Evolutionary conservation across 53 echinoderm and acorn worm species (phyloP), one percentile per base, ranked within the genome.

Genomic region (Stichopus horrens): DNA sequence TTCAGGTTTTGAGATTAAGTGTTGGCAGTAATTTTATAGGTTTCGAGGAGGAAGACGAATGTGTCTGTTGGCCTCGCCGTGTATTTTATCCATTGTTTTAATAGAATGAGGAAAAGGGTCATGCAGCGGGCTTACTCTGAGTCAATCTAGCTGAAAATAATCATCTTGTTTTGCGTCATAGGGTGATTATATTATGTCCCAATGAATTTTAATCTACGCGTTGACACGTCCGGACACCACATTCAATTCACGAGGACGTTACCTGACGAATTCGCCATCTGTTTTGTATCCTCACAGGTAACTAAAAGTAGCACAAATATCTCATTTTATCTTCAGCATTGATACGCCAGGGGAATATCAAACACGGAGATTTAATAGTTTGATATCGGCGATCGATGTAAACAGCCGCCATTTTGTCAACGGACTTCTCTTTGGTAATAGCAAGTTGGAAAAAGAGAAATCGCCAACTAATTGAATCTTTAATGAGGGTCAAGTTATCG

Each of bases 381-480:
- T 79, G 54, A 51, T 79, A 55, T 79, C 53, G 16, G 54, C 79
- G 79, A 19, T 55, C 53, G 79, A 54, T 79, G 79, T 79, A 79
- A 79, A 79, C 79, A 79, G 79, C 79, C 79, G 79, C 79, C 79
- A 79, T 79, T 54, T 79, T 79, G 79, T n/a, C 9, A 79, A 63
- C 63, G 63, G 63, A 63, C 11, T 63, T 63, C 63, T 13, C 16
- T 37, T 37, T 37, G 10, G 4, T 5, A 63, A 63, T 63, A 63
- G 63, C 11, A 63, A 63, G 63, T 10, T 8, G 63, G 0, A 13
- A 63, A 63, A 59, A 59, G 59, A 59, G 59, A 59, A 8, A 59
- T 59, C 8, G 37, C 37, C 37, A 37, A 37, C 37, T 37, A 37
- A 37, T 37, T 37, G 37, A 37, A 37, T 37, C 37, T 37, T 37